These are phyloP conservation scores for Setophaga coronata DNA, from an alignment of 2,113 vertebrate species.

Conservation along the genomic window DNA sequence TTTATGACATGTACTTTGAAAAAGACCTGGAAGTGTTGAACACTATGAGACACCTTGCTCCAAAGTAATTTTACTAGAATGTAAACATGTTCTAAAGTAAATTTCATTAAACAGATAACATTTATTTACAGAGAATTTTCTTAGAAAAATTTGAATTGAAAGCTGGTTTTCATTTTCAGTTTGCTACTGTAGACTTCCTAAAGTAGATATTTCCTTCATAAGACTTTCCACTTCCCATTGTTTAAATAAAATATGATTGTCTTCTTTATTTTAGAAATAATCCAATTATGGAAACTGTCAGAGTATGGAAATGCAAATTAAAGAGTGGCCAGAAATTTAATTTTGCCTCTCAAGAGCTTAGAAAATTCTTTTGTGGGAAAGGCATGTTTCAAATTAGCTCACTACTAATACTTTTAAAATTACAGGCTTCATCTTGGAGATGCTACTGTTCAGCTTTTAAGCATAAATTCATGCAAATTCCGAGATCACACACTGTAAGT, in stretches of 20 bases:
- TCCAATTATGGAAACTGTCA: constrained; percentile 1
- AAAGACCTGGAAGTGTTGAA: not conserved
- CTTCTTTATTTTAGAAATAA: constrained; percentile 21
- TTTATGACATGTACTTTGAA: not conserved
- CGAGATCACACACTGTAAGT: not conserved
- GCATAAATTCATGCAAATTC: not conserved
- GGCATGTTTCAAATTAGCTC: not conserved
- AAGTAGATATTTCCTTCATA: not conserved
- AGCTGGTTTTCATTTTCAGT: not conserved
- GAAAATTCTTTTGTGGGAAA: constrained; percentile 1
- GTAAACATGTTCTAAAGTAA: not conserved
- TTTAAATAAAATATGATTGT: constrained; percentile 25
- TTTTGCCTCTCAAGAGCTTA: not conserved
- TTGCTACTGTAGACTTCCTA: not conserved
- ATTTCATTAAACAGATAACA: not conserved
- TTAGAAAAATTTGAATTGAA: not conserved
- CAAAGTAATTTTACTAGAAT: not conserved
- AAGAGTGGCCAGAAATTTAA: not conserved
- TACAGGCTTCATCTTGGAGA: not conserved
- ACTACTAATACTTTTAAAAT: not conserved
- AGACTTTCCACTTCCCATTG: not conserved
- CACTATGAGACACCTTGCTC: not conserved
- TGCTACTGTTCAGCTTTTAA: not conserved
- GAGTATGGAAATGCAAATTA: constrained; percentile 33
- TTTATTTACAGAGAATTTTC: not conserved